Evolutionary conservation across 2,113 vertebrate genomes (phyloP).

Genomic region (Meles meles): DNA sequence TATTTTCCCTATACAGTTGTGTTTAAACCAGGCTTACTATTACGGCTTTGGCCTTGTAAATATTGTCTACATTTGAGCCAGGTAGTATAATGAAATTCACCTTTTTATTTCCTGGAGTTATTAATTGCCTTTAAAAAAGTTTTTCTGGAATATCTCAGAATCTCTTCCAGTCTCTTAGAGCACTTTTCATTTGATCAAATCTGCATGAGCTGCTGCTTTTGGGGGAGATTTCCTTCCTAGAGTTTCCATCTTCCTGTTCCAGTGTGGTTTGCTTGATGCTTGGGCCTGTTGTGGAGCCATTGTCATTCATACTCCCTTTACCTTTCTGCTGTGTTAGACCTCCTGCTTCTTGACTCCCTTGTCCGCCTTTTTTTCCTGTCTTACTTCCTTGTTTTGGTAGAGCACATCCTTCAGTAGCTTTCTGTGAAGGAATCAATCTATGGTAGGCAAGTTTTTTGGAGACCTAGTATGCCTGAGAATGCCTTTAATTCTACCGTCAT

Average conservation of each 20-base stretch:
- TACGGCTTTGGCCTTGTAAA: not conserved
- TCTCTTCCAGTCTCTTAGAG: not conserved
- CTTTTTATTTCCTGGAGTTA: conserved; percentile 26
- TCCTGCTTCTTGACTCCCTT: not conserved
- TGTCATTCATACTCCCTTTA: not conserved
- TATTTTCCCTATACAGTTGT: not conserved
- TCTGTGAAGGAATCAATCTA: not conserved
- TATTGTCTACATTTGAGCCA: not conserved
- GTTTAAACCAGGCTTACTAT: not conserved
- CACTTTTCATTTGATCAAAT: not conserved
- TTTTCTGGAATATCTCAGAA: not conserved
- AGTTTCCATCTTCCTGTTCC: not conserved
- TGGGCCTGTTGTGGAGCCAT: too few relatives aligned
- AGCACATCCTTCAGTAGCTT: not conserved
- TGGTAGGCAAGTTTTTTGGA: not conserved
- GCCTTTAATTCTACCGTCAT: not conserved
- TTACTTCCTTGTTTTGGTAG: not conserved
- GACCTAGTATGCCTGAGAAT: not conserved
- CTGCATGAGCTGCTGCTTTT: not conserved
- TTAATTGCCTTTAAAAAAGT: not conserved
- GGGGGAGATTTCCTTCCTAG: not conserved
- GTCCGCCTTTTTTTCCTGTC: not conserved
- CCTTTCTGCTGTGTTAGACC: not conserved
- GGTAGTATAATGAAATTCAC: not conserved
- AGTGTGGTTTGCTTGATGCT: not conserved